These are phyloP conservation scores for Cephus runcator DNA, from an alignment of 2,888 invertebrate species.

Conservation along the genomic window DNA sequence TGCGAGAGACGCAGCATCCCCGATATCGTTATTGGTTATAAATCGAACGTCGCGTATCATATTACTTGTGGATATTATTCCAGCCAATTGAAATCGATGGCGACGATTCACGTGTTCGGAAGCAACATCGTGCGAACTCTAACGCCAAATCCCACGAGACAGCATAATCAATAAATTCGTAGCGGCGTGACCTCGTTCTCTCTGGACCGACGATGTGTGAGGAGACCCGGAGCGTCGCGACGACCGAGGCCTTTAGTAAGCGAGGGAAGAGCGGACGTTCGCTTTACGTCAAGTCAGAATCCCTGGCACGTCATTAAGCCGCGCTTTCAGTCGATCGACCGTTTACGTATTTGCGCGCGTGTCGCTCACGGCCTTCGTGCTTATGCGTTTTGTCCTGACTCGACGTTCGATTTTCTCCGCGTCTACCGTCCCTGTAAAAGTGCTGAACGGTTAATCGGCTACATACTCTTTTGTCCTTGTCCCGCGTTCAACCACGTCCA, in stretches of 20 bases:
- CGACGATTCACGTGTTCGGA: not conserved
- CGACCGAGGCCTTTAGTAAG: not conserved
- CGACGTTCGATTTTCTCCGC: constrained; percentile 31
- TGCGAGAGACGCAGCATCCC: too few species aligned
- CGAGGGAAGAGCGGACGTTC: constrained; percentile 10
- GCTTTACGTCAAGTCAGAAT: constrained; percentile 17
- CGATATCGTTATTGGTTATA: not conserved
- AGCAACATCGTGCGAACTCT: not conserved
- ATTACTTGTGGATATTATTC: not conserved
- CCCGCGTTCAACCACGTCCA: not conserved
- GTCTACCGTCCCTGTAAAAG: constrained; percentile 15
- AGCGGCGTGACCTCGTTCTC: not conserved
- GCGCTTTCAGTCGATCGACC: constrained; percentile 38
- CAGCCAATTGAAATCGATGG: not conserved
- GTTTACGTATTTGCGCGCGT: constrained; percentile 33
- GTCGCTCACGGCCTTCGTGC: not conserved
- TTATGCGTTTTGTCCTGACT: constrained; percentile 17
- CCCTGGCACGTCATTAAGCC: constrained; percentile 28
- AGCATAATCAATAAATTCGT: not conserved
- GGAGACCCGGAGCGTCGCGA: not conserved
- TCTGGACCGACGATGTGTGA: not conserved
- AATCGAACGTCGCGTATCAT: not conserved
- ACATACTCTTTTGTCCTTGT: not conserved
- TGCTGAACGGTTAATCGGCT: not conserved
- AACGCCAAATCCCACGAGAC: not conserved